Percentiles rank a stretch among this genome's conserved stretches.
phyloP scores from a whole-genome alignment of 2,888 invertebrate genomes.

The Cerceris rybyensis region DNA sequence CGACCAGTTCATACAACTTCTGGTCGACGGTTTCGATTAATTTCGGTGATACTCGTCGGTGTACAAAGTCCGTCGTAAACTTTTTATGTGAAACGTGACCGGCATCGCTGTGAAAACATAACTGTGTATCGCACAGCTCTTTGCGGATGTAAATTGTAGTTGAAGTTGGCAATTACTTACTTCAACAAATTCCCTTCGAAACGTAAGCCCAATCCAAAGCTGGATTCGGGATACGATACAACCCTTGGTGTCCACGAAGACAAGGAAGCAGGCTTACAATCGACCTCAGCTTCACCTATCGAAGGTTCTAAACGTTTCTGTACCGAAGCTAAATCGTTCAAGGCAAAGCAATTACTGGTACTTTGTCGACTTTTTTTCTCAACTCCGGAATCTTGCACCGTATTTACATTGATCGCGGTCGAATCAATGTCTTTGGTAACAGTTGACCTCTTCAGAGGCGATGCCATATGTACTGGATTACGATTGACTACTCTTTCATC shows the following conservation, averaged over 20 bases:
- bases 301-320: neutral
- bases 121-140: neutral
- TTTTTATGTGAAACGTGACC: conserved; percentile 68
- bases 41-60: conserved; percentile 62
- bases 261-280: conserved; percentile 68
- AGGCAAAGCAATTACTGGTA: neutral
- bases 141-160: neutral
- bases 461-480: no score
- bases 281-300: neutral
- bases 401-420: neutral
- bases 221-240: conserved; percentile 33
- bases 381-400: neutral
- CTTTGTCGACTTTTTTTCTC: neutral
- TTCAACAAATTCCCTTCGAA: conserved; percentile 76
- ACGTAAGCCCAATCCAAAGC: conserved; percentile 59
- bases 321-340: neutral
- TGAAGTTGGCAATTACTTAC: conserved; percentile 58
- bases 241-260: conserved; percentile 73
- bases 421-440: neutral
- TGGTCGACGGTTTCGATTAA: conserved; percentile 69
- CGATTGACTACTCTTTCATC: no score
- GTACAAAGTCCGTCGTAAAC: conserved; percentile 67
- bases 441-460: no score
- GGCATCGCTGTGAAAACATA: conserved; percentile 67
- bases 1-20: conserved; percentile 70